Percentiles rank a stretch among this genome's conserved stretches.
These are phyloP conservation scores for Mesorhabditis belari DNA, from an alignment of 2,888 invertebrate genomes.

Conservation along the genomic window DNA sequence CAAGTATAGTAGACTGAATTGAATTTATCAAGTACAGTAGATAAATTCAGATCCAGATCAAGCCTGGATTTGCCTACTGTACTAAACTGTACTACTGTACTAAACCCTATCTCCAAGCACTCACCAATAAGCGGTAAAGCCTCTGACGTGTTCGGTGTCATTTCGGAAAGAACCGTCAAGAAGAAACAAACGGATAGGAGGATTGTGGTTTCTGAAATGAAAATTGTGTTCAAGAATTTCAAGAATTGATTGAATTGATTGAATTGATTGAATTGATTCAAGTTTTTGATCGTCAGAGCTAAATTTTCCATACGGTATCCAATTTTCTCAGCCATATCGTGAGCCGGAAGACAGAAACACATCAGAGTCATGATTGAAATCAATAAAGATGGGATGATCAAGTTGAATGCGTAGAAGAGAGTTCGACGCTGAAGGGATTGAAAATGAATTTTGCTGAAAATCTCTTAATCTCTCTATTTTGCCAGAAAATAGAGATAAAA, in stretches of 20 bases:
- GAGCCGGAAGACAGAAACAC: slow-evolving; percentile 38
- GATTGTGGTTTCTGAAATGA: slow-evolving; percentile 41
- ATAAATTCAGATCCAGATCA: no score
- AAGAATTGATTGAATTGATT: no score
- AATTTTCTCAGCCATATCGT: slow-evolving; percentile 45
- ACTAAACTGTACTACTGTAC: no score
- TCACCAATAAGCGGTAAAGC: slow-evolving; percentile 34
- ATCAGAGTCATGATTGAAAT: slow-evolving; percentile 50
- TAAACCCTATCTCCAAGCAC: no score
- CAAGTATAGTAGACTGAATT: no score
- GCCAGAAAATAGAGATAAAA: no score
- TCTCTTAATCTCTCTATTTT: no score
- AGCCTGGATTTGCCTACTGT: no score
- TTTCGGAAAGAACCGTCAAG: slow-evolving; percentile 92
- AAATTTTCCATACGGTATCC: slow-evolving; percentile 32
- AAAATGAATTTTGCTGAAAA: no score
- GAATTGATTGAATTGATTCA: no score
- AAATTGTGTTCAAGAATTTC: background rate
- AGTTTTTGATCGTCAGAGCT: background rate
- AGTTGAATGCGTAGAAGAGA: slow-evolving; percentile 39
- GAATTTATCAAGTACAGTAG: no score
- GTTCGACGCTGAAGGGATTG: slow-evolving; percentile 19
- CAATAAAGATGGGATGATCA: slow-evolving; percentile 38
- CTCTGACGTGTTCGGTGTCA: slow-evolving; percentile 89
- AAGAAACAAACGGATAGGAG: slow-evolving; percentile 87